Conservation (phyloP, 2,113 vertebrate species). For the Podilymbus podiceps region DNA sequence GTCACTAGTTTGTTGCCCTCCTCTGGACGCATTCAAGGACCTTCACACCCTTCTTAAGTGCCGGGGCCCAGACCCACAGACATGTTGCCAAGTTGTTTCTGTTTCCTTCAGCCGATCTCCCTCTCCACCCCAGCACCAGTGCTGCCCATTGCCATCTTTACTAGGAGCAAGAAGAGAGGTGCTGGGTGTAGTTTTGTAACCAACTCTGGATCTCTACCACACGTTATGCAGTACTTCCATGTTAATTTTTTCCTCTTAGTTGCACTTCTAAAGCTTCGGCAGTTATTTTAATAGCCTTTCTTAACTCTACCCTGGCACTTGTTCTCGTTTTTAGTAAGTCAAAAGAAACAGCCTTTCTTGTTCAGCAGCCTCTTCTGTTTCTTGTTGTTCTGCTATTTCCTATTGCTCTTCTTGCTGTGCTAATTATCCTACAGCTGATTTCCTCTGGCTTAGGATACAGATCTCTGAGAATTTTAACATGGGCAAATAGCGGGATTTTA, state of each 20-base stretch:
- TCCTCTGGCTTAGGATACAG: not conserved
- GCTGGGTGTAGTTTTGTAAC: not conserved
- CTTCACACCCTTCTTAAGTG: no score
- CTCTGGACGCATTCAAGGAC: no score
- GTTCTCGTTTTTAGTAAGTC: not conserved
- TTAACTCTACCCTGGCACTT: not conserved
- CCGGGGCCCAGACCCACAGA: no score
- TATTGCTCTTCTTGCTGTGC: not conserved
- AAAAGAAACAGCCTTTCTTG: not conserved
- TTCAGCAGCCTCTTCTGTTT: not conserved
- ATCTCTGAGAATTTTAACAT: not conserved
- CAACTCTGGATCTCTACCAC: not conserved
- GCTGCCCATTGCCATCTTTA: not conserved
- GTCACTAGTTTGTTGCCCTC: no score
- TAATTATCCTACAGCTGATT: not conserved
- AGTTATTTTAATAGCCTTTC: not conserved
- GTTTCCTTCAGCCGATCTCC: not conserved
- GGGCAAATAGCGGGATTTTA: not conserved
- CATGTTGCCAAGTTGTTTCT: not conserved
- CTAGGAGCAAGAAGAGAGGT: not conserved
- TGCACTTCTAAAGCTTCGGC: not conserved
- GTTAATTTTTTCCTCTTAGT: not conserved
- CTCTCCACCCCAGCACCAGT: not conserved
- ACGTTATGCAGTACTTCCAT: not conserved
- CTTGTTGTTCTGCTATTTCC: not conserved